These are phyloP conservation scores for Phytoseiulus persimilis DNA, from an alignment of 2,888 invertebrate species.

Conservation along the genomic window DNA sequence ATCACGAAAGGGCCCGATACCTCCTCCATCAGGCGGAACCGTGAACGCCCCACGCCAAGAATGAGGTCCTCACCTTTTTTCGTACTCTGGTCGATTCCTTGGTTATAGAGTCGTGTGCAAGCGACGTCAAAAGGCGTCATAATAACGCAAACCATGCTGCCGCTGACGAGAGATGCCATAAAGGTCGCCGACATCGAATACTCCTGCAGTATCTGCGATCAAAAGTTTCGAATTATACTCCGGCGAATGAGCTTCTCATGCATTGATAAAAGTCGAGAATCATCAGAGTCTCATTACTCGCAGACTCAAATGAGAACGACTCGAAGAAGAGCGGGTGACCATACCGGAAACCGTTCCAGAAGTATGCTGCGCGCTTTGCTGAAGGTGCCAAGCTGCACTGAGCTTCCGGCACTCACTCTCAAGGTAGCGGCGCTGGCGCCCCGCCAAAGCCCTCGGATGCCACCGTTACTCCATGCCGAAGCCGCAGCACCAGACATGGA, in stretches of 20 bases:
- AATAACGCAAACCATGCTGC: constrained; percentile 65
- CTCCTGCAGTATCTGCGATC: constrained; percentile 53
- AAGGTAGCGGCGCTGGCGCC: constrained; percentile 67
- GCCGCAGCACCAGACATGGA: constrained; percentile 61
- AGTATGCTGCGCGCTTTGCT: constrained; percentile 58
- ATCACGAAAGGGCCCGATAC: no score
- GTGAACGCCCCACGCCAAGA: neutral
- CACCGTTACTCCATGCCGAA: constrained; percentile 51
- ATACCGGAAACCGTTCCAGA: constrained; percentile 47
- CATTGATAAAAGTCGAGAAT: no score
- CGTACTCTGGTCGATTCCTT: constrained; percentile 59
- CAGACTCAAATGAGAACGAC: neutral
- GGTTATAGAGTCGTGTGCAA: constrained; percentile 77
- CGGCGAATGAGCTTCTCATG: constrained; percentile 13
- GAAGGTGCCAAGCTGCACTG: constrained; percentile 74
- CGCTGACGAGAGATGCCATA: constrained; percentile 66
- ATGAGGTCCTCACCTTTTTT: constrained; percentile 41
- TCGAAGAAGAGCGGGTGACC: constrained; percentile 12
- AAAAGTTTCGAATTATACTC: neutral
- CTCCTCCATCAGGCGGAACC: no score
- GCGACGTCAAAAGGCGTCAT: constrained; percentile 84
- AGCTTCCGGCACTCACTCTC: constrained; percentile 68
- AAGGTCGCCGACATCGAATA: constrained; percentile 63
- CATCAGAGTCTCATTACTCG: no score
- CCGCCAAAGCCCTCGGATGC: constrained; percentile 64